phyloP scores from a whole-genome alignment of 2,888 invertebrate species.

The Tridacna gigas region DNA sequence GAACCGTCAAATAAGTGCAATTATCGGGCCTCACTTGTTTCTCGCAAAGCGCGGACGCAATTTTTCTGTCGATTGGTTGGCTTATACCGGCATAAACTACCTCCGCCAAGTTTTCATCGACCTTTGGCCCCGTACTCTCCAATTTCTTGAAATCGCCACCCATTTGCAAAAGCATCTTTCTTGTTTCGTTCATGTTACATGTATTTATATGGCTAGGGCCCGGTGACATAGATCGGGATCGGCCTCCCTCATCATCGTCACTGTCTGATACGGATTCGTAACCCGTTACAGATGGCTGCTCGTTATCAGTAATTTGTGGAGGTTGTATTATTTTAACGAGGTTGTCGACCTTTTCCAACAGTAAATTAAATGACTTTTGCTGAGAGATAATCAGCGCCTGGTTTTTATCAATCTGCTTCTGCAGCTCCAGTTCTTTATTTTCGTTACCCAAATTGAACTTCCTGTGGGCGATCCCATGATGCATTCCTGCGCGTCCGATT shows the following conservation, averaged over 20 bases:
- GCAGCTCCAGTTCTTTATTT: neutral
- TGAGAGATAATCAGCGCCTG: neutral
- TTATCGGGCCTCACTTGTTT: neutral
- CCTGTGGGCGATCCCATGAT: no score
- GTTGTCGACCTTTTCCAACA: neutral
- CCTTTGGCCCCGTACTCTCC: neutral
- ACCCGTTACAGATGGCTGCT: neutral
- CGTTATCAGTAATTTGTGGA: neutral
- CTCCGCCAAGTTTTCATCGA: neutral
- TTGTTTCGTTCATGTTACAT: neutral
- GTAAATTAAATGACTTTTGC: neutral
- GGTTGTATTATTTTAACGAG: neutral
- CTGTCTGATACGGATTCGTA: no score
- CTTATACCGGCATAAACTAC: neutral
- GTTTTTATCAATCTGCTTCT: neutral
- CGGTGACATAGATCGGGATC: no score
- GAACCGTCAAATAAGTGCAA: conserved; percentile 1
- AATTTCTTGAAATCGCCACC: neutral
- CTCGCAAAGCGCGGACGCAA: neutral
- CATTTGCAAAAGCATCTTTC: neutral
- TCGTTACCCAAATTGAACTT: no score
- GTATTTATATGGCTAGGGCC: no score
- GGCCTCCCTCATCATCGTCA: no score
- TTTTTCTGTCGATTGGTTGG: neutral
- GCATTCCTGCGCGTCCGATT: no score